Conservation (phyloP, 1,140 invertebrate species). For the Drosophila ficusphila region DNA sequence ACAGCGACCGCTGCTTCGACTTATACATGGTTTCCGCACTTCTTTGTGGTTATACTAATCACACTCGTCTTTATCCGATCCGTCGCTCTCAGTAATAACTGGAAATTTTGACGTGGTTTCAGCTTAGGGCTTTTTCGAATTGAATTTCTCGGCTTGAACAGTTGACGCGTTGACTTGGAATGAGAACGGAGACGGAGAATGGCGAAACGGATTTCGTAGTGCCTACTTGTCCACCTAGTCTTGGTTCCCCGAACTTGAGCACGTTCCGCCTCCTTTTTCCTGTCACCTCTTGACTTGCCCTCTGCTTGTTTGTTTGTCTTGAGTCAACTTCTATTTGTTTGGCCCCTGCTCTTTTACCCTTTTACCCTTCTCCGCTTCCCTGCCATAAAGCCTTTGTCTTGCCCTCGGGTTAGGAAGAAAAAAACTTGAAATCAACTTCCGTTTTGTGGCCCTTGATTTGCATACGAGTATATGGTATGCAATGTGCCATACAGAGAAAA, state of each 20-base stretch:
- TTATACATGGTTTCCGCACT: slow-evolving; percentile 3
- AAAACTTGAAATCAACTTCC: slow-evolving; percentile 44
- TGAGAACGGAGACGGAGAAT: neutral
- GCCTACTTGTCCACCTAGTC: slow-evolving; percentile 16
- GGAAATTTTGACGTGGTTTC: slow-evolving; percentile 7
- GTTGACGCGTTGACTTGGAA: slow-evolving; percentile 4
- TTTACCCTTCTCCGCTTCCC: neutral
- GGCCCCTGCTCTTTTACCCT: neutral
- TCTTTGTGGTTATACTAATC: neutral
- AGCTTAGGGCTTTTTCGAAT: neutral
- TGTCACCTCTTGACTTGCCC: slow-evolving; percentile 45
- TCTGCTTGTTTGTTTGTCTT: slow-evolving; percentile 39
- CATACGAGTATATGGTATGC: slow-evolving; percentile 25
- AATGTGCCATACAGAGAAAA: neutral
- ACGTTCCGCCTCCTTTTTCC: slow-evolving; percentile 35
- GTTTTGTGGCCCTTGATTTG: slow-evolving; percentile 34
- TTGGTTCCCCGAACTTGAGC: slow-evolving; percentile 25
- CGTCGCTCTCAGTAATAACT: neutral
- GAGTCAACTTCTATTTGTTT: slow-evolving; percentile 21
- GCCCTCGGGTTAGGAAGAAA: neutral
- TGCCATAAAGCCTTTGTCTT: neutral
- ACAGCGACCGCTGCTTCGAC: neutral
- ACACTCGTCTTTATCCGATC: neutral
- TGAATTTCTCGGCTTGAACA: slow-evolving; percentile 6
- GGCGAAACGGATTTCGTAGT: slow-evolving; percentile 2